Base-by-base conservation (phyloP, 2,888 invertebrate species). In the Mythimna albipuncta region DNA sequence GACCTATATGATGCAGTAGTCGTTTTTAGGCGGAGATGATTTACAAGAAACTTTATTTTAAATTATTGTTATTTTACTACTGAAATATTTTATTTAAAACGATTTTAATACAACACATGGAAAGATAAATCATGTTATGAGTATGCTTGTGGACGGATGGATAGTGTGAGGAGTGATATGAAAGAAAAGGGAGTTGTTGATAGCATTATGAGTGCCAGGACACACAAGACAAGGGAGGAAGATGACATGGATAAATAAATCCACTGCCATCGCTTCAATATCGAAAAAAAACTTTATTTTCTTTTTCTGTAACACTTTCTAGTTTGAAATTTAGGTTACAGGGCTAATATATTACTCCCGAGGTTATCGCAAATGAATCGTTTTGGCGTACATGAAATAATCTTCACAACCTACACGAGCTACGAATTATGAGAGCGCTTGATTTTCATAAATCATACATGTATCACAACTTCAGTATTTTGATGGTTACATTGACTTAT, bases 391-490 rank as follows among this genome's bases (percentile, higher is more conserved):
- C 64, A 81, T 50, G 76, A 83, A 78, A 67, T 81, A 69, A 81
- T 81, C 52, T 71, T 57, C 47, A 35, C 66, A 68, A 67, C 76
- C 41, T 66, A 64, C 63, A 64, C 35, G 52, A 62, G 55, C 6
- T 19, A 74, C 10, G 66, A 81, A 47, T 69, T 76, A 81, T 69
- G 58, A 26, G 58, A 55, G 62, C 54, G 41, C 69, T 54, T 63
- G 47, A 35, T 62, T 78, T 61, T 68, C 62, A 72, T 80, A 59
- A 70, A 80, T 85, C 75, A 74, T 47, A 47, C 57, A 65, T 74
- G 74, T 75, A 83, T 83, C 58, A 77, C 54, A 64, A 41, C 38
- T 74, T n/a, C n/a, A n/a, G n/a, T n/a, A n/a, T n/a, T n/a, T n/a
- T n/a, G n/a, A n/a, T n/a, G n/a, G n/a, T n/a, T n/a, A n/a, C n/a